Evolutionary conservation across 1,140 invertebrate genomes (phyloP).

Genomic region (Sweltsa coloradensis): DNA sequence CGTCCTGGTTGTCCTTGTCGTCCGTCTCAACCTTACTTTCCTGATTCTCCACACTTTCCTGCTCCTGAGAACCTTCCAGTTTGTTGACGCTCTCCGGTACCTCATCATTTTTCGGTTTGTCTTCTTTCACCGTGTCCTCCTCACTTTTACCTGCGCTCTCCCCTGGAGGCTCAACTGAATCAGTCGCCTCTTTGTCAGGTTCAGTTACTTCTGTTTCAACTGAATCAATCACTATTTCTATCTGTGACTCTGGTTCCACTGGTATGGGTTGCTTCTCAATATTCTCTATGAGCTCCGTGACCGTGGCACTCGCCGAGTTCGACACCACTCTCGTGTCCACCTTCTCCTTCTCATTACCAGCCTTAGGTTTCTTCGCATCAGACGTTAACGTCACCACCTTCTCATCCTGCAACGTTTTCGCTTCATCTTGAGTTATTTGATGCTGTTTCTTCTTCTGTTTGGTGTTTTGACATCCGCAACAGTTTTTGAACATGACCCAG

Average conservation of each 20-base stretch:
- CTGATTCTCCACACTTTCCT: conserved; percentile 9
- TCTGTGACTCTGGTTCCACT: neutral
- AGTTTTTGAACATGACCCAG: conserved; percentile 35
- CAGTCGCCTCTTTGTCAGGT: neutral
- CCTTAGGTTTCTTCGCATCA: neutral
- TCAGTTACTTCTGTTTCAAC: too few relatives aligned
- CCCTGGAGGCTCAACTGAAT: conserved; percentile 3
- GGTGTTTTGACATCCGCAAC: conserved; percentile 29
- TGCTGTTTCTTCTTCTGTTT: conserved; percentile 11
- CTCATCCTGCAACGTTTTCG: conserved; percentile 6
- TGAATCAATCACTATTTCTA: too few relatives aligned
- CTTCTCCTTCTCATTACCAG: conserved; percentile 1
- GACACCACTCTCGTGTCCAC: conserved; percentile 10
- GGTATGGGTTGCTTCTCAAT: neutral
- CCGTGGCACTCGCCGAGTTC: conserved; percentile 16
- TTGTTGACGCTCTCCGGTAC: conserved; percentile 6
- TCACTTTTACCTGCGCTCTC: conserved; percentile 13
- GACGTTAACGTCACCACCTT: neutral
- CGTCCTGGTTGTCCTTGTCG: conserved; percentile 24
- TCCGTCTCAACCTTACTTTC: conserved; percentile 11
- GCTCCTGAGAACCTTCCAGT: conserved; percentile 12
- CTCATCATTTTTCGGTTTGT: conserved; percentile 7
- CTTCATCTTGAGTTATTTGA: neutral
- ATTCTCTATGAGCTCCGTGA: neutral
- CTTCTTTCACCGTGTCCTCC: conserved; percentile 13